Evolutionary conservation across 2,888 invertebrate species (phyloP).

Genomic region (Cantharis flavilabris): DNA sequence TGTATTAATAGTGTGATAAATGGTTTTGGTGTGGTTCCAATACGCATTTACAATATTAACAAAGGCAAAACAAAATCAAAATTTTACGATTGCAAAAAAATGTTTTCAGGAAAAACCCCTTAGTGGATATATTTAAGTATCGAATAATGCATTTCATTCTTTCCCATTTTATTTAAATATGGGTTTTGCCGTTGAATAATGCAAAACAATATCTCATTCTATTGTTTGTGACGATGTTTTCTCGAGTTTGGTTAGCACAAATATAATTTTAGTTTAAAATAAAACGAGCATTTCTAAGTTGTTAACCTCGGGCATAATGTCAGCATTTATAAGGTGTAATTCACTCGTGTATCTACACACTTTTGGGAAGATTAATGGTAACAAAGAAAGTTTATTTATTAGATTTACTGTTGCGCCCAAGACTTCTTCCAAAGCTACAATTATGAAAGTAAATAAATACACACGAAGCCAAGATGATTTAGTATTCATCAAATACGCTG

Average conservation of each 20-base stretch:
- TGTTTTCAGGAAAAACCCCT: not conserved
- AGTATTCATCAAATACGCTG: not conserved
- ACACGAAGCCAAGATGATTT: not conserved
- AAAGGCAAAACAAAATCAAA: not conserved
- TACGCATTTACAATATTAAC: not conserved
- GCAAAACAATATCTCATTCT: slow-evolving; percentile 7
- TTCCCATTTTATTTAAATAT: not conserved
- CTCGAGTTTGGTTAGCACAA: slow-evolving; percentile 4
- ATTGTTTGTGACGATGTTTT: slow-evolving; percentile 10
- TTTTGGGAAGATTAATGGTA: not conserved
- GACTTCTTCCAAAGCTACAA: not conserved
- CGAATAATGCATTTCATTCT: not conserved
- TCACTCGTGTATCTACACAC: not conserved
- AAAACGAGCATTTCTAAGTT: not conserved
- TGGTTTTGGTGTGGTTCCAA: not conserved
- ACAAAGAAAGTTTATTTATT: not conserved
- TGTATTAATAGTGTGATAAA: not conserved
- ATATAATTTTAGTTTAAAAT: slow-evolving; percentile 10
- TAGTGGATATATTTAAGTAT: not conserved
- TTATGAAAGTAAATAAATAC: not conserved
- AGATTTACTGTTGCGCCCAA: not conserved
- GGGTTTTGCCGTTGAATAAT: slow-evolving; percentile 4
- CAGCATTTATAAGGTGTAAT: not conserved
- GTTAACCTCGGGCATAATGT: not conserved
- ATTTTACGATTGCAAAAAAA: not conserved